Conservation (phyloP, 2,888 invertebrate species). For the Cataglyphis altisquamis region DNA sequence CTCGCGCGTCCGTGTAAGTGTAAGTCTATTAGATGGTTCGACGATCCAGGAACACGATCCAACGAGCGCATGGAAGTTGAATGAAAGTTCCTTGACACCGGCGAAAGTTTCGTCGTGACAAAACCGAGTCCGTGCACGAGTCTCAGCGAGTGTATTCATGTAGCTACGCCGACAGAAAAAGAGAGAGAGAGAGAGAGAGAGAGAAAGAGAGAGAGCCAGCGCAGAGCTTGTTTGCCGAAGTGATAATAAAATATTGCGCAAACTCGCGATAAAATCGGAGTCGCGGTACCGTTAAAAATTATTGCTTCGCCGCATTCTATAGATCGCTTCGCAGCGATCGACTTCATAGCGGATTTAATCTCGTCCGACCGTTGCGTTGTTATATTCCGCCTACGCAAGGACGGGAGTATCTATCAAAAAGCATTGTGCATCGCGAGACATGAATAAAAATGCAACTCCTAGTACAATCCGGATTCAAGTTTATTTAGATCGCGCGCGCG, state of each 20-base stretch:
- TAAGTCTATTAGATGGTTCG: constrained; percentile 74
- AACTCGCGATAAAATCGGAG: constrained; percentile 36
- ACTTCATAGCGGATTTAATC: constrained; percentile 48
- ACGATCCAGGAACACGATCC: constrained; percentile 64
- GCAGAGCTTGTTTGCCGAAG: constrained; percentile 37
- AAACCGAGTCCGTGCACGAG: constrained; percentile 45
- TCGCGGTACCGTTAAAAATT: constrained; percentile 55
- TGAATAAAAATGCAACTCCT: constrained; percentile 36
- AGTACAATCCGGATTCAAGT: neutral
- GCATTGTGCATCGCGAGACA: constrained; percentile 33
- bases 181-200: no score
- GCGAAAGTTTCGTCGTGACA: constrained; percentile 63
- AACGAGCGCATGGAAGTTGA: constrained; percentile 49
- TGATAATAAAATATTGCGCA: constrained; percentile 66
- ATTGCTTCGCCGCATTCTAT: constrained; percentile 36
- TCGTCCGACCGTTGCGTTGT: constrained; percentile 40
- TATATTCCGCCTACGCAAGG: neutral
- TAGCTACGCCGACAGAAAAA: constrained; percentile 32
- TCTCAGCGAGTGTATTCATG: constrained; percentile 48
- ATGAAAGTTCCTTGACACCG: constrained; percentile 62
- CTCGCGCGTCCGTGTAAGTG: constrained; percentile 56
- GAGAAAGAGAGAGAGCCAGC: neutral
- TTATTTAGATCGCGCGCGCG: constrained; percentile 27
- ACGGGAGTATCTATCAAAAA: neutral
- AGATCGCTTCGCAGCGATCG: constrained; percentile 28